Evolutionary conservation across 2,113 vertebrate genomes (phyloP), one percentile per base, ranked within the genome.

Genomic region (Synchiropus splendidus): DNA sequence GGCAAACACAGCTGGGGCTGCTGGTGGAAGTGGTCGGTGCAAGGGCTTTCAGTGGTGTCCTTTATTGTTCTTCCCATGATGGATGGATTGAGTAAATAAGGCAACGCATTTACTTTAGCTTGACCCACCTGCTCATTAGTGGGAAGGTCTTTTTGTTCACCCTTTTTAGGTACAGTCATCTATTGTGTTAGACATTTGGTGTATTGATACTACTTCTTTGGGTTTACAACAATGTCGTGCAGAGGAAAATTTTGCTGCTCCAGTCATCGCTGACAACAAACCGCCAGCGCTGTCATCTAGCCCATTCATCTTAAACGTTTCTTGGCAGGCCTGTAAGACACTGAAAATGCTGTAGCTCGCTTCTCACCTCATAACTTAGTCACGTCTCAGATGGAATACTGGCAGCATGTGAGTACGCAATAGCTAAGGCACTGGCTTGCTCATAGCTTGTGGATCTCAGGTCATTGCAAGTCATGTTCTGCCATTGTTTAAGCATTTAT

Each of bases 1-100:
- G 67, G 60, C 73, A 83, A 83, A 86, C 84, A 74, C 78, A 83
- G 81, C 76, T 84, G 82, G 61, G 57, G 67, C 62, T 41, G 10
- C 30, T 21, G 49, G 56, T 45, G 33, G 2, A 58, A 76, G 67
- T 66, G 70, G 56, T 42, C 16, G 13, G 10, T 39, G 3, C 44
- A 11, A 37, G 8, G 69, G 42, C 61, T 46, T 56, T 60, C 47
- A 13, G 44, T 63, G 54, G 64, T 62, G 61, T 56, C 57, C 30
- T 56, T 16, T 17, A 17, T 48, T 72, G 74, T 57, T 73, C 66
- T 51, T 47, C 30, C 12, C 5, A 10, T 78, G 78, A 81, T 80
- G 69, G 80, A 79, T 78, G 65, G 44, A 35, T 39, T 9, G 35
- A 52, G 54, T 61, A 27, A 27, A 27, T 59, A 17, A 45, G 15